Evolutionary conservation across 2,888 invertebrate species (phyloP), one percentile per base, ranked within the genome.

Genomic region (Catocala nupta): DNA sequence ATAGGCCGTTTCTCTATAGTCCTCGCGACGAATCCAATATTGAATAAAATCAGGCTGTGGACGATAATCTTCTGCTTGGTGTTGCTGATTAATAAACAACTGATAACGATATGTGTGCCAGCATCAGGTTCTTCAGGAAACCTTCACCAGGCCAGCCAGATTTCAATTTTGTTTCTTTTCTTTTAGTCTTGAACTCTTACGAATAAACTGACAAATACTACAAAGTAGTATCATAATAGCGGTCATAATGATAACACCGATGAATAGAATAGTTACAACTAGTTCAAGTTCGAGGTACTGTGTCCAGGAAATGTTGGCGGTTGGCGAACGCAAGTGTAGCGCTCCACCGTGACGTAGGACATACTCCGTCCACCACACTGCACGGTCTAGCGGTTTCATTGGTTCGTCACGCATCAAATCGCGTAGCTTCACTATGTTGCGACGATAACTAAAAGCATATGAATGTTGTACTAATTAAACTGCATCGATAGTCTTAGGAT

Each of bases 361-460:
- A 62, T 84, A 75, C 65, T 83, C 84, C 10, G 75, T 78, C 85
- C 83, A 85, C 84, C 84, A 83, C 25, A 83, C 70, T 1, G 81
- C 81, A 5, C 77, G 78, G 7, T 84, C 81, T 50, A 82, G 34
- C 0, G 82, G 70, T 7, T 58, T 13, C 65, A 70, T 64, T 6
- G 65, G 69, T 44, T 64, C 54, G 39, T 71, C 69, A 4, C 9
- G n/a, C 33, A 71, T 63, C 9, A 67, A 13, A 8, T 45, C 13
- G 5, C 65, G 63, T 9, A 70, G 55, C 5, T 25, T 42, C 1
- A 53, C 16, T 5, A 69, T 58, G 43, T 72, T 68, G 6, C 49
- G 55, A 11, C 66, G 64, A 13, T 65, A 71, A 25, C 71, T 71
- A 47, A 3, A 55, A 55, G 25, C 11, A 42, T 1, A 25, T 8